phyloP scores from a whole-genome alignment of 2,113 vertebrate species.

The Nothoprocta perdicaria region DNA sequence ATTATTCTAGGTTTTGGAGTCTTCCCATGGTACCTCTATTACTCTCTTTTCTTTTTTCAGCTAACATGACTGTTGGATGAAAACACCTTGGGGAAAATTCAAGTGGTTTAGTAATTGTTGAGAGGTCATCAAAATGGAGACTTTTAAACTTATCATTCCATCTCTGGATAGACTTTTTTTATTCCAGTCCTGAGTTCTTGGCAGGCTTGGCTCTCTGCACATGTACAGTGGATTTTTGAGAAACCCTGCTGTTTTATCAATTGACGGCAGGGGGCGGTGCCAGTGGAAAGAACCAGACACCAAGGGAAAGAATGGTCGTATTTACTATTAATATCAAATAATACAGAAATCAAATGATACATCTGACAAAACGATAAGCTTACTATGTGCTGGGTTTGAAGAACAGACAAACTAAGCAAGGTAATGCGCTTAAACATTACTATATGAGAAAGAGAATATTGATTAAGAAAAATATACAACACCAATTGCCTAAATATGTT shows the following conservation, averaged over 20 bases:
- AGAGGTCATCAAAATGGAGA: not conserved
- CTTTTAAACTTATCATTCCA: not conserved
- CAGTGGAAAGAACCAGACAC: too few relatives aligned
- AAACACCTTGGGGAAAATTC: not conserved
- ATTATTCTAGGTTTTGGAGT: not conserved
- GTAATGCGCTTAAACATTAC: too few relatives aligned
- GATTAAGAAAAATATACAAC: too few relatives aligned
- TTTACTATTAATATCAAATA: too few relatives aligned
- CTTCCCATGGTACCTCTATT: not conserved
- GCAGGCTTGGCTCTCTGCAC: not conserved
- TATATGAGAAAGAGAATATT: too few relatives aligned
- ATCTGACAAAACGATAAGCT: too few relatives aligned
- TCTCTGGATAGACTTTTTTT: not conserved
- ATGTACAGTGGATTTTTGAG: rapidly evolving
- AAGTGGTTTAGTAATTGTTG: not conserved
- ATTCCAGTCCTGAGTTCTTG: not conserved
- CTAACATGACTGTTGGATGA: not conserved
- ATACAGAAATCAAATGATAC: too few relatives aligned
- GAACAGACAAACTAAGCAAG: too few relatives aligned
- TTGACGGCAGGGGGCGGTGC: too few relatives aligned
- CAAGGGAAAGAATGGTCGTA: too few relatives aligned
- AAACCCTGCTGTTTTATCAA: not conserved
- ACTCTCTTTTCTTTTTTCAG: not conserved
- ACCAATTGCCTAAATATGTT: too few relatives aligned
- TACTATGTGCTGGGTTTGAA: too few relatives aligned